Evolutionary conservation across 1,140 invertebrate genomes (phyloP), one percentile per base, ranked within the genome.

Genomic region (Atta texana): DNA sequence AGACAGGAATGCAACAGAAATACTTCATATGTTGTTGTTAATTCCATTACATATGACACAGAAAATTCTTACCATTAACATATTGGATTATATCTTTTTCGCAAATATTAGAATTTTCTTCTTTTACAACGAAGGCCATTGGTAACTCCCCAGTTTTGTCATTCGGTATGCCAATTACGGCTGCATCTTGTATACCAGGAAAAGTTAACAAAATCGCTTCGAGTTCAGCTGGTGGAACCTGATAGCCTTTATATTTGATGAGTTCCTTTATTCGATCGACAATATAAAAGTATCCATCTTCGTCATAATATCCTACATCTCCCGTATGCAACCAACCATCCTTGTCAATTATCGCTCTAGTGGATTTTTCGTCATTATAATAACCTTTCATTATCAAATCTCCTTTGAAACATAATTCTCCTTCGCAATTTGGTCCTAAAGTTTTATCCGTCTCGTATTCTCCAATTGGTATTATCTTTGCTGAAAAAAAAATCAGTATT

Each of bases 201-300:
- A 97, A 96, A 53, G 95, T 95, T 55, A 97, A 92, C 51, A 98
- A 92, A 31, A 98, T 86, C 44, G 96, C 96, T 96, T 98, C 98
- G 16, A 94, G 76, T 75, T 95, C 93, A 24, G 93, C 92, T 72
- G 95, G 91, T 87, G 92, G 89, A 85, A 96, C 96, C 93, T 96
- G 96, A 76, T 94, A 94, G 18, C 96, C 96, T 93, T 96, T 96
- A 72, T 97, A 97, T 93, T 98, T 98, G 77, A 98, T 97, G 24
- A 98, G 94, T 92, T 97, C 97, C 87, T 98, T 98, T n/a, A 97
- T 90, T 61, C 97, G 94, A 89, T 98, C 97, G 1, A 97, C 96
- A 88, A 97, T 96, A 88, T 95, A 97, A 86, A 97, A 96, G 85
- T 95, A 96, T 4, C 95, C 95, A 14, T 97, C 94, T n/a, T 97